phyloP scores from a whole-genome alignment of 2,113 vertebrate genomes.

The Paedocypris sp. region DNA sequence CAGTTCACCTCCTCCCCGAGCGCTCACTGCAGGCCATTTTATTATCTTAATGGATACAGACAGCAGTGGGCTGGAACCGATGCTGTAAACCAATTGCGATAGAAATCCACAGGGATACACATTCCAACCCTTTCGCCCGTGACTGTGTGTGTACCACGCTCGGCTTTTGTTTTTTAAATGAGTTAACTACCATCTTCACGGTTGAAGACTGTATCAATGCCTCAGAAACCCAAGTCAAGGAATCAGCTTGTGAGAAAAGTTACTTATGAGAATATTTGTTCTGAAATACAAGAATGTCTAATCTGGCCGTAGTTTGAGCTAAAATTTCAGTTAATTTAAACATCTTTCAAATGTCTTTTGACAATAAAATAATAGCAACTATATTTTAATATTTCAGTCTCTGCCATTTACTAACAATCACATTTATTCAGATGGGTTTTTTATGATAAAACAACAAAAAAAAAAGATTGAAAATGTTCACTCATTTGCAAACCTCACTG shows the following conservation, averaged over 20 bases:
- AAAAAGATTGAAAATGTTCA: too few species aligned
- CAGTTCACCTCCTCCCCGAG: slow-evolving; percentile 24
- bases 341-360: too few species aligned
- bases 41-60: slow-evolving; percentile 61
- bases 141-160: slow-evolving; percentile 42
- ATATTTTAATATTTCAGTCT: too few species aligned
- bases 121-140: slow-evolving; percentile 39
- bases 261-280: too few species aligned
- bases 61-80: slow-evolving; percentile 54
- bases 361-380: too few species aligned
- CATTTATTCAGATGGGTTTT: too few species aligned
- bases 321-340: too few species aligned
- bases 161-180: slow-evolving; percentile 46
- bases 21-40: slow-evolving; percentile 46
- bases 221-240: not conserved
- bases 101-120: slow-evolving; percentile 47
- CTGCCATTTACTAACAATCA: too few species aligned
- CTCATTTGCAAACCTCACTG: too few species aligned
- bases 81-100: slow-evolving; percentile 54
- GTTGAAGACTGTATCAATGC: slow-evolving; percentile 35
- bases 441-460: too few species aligned
- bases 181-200: slow-evolving; percentile 37
- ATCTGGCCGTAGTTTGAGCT: too few species aligned
- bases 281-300: too few species aligned
- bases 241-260: not conserved